These are phyloP conservation scores for Chionomys nivalis DNA, from an alignment of 2,113 vertebrate species.

Conservation along the genomic window DNA sequence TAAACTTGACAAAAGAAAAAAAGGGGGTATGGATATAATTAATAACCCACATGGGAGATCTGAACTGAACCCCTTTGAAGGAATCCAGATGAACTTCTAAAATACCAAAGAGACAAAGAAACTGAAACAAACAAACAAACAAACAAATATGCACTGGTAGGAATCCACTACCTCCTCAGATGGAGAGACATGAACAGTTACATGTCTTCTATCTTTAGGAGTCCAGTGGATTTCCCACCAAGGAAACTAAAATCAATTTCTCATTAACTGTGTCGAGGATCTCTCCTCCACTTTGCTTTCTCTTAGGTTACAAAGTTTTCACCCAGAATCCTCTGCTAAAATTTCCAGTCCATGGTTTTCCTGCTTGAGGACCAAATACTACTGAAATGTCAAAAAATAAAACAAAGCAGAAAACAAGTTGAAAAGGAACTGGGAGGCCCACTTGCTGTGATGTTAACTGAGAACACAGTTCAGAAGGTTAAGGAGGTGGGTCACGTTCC, in stretches of 20 bases:
- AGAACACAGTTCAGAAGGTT: too few species aligned
- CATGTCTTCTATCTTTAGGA: background rate
- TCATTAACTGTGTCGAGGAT: background rate
- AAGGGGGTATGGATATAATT: too few species aligned
- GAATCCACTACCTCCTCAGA: background rate
- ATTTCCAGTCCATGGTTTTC: background rate
- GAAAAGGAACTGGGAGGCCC: too few species aligned
- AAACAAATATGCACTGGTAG: background rate
- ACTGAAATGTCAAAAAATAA: too few species aligned
- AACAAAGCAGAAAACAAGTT: too few species aligned
- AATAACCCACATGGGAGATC: too few species aligned
- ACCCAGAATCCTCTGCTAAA: background rate
- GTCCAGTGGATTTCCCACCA: background rate
- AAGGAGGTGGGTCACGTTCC: too few species aligned
- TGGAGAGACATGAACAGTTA: background rate
- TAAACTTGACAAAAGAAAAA: too few species aligned
- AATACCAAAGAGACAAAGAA: background rate
- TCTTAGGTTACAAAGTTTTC: background rate
- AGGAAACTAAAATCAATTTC: background rate
- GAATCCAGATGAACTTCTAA: too few species aligned
- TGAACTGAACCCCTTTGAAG: too few species aligned
- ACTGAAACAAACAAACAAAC: too few species aligned
- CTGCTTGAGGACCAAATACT: background rate
- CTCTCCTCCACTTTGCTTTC: background rate
- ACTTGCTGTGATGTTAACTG: too few species aligned